Conservation (phyloP, 2,888 invertebrate genomes). For the Drosophila cognata region DNA sequence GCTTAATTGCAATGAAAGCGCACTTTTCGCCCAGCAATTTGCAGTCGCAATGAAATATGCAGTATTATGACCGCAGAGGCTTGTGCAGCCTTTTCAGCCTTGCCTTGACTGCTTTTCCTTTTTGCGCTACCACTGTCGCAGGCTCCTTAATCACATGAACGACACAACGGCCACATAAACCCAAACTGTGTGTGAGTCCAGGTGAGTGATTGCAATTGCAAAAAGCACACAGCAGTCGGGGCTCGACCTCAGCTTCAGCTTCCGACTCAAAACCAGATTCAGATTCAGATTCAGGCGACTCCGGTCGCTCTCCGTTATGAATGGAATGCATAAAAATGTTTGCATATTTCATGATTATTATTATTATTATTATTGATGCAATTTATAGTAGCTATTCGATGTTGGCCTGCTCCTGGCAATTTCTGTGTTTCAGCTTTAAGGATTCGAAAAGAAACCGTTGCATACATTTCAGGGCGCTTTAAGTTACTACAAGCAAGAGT, state of each 20-base stretch:
- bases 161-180: slow-evolving; percentile 61
- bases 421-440: slow-evolving; percentile 27
- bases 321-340: slow-evolving; percentile 32
- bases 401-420: not conserved
- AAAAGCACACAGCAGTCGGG: slow-evolving; percentile 12
- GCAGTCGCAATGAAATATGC: slow-evolving; percentile 66
- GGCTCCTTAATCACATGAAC: slow-evolving; percentile 72
- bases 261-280: slow-evolving; percentile 4
- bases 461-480: slow-evolving; percentile 16
- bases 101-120: not conserved
- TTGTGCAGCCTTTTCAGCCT: slow-evolving; percentile 25
- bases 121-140: not conserved
- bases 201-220: slow-evolving; percentile 65
- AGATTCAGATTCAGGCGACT: not conserved
- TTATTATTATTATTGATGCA: slow-evolving; percentile 46
- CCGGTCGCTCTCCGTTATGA: slow-evolving; percentile 18
- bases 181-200: slow-evolving; percentile 64
- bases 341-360: slow-evolving; percentile 42
- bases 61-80: slow-evolving; percentile 49
- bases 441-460: slow-evolving; percentile 8
- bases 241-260: not conserved
- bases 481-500: not conserved
- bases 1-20: slow-evolving; percentile 79
- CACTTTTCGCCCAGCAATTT: slow-evolving; percentile 71
- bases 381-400: slow-evolving; percentile 25